Evolutionary conservation across 2,797 vertebrate genomes (phyloP).

Genomic region (Paramormyrops hopkinsi): DNA sequence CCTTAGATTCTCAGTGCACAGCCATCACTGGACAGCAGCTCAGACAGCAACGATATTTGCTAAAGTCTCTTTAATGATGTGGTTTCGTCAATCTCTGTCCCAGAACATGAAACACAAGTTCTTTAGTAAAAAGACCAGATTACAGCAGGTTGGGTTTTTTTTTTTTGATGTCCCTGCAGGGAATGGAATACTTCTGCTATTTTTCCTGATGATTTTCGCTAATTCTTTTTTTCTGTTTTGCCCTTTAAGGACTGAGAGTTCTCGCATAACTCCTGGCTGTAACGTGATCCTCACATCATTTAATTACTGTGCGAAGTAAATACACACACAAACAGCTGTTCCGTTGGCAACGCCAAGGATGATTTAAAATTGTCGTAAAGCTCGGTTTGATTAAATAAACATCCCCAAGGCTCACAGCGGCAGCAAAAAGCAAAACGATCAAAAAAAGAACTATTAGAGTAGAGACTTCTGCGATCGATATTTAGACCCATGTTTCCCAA

Average conservation of each 20-base stretch:
- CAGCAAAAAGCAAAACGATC: neutral
- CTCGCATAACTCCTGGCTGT: neutral
- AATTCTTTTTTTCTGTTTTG: neutral
- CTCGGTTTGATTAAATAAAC: neutral
- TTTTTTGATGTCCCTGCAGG: neutral
- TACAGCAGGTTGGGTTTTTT: neutral
- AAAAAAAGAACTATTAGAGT: neutral
- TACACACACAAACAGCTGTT: neutral
- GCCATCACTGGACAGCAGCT: neutral
- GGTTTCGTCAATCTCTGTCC: slow-evolving; percentile 46
- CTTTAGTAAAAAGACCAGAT: neutral
- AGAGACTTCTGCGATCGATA: neutral
- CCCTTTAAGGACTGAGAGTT: neutral
- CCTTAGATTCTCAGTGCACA: neutral
- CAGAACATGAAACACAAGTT: slow-evolving; percentile 20
- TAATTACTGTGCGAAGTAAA: neutral
- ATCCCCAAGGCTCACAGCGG: neutral
- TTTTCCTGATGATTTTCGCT: neutral
- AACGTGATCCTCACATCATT: neutral
- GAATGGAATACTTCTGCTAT: neutral
- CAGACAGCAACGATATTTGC: neutral
- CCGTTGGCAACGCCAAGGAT: neutral
- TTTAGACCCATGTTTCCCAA: neutral
- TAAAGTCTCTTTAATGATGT: slow-evolving; percentile 6
- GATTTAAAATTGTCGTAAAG: neutral